phyloP scores from a whole-genome alignment of 2,888 invertebrate genomes.

The Idaea dimidiata region DNA sequence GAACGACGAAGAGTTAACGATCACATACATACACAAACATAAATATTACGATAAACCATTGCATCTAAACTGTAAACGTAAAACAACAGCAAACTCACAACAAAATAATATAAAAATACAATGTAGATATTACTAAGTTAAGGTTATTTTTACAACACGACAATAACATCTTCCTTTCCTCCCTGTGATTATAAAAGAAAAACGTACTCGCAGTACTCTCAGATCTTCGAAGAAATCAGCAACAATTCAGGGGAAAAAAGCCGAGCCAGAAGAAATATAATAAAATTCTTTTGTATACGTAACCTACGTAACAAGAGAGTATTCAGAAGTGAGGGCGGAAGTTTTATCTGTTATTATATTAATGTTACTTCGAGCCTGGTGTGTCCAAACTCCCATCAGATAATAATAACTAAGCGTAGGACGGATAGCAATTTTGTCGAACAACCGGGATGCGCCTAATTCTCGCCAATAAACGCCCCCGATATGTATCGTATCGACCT shows the following conservation, averaged over 20 bases:
- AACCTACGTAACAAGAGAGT: slow-evolving; percentile 26
- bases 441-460: slow-evolving; percentile 80
- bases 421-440: slow-evolving; percentile 74
- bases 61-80: slow-evolving; percentile 16
- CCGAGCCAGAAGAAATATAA: slow-evolving; percentile 31
- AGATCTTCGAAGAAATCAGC: not conserved
- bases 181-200: not conserved
- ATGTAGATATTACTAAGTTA: not conserved
- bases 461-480: slow-evolving; percentile 77
- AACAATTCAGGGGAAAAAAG: slow-evolving; percentile 16
- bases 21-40: slow-evolving; percentile 28
- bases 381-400: slow-evolving; percentile 65
- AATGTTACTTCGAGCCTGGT: slow-evolving; percentile 53
- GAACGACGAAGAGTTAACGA: slow-evolving; percentile 67
- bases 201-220: not conserved
- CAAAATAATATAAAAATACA: slow-evolving; percentile 3
- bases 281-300: slow-evolving; percentile 34
- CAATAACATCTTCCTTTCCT: not conserved
- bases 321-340: slow-evolving; percentile 42
- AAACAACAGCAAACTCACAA: not conserved
- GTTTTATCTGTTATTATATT: slow-evolving; percentile 56
- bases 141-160: not conserved
- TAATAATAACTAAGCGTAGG: slow-evolving; percentile 66
- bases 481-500: slow-evolving; percentile 60
- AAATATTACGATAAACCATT: slow-evolving; percentile 11